Conservation (phyloP, 2,888 invertebrate genomes). For the Mesorhabditis spiculigera region DNA sequence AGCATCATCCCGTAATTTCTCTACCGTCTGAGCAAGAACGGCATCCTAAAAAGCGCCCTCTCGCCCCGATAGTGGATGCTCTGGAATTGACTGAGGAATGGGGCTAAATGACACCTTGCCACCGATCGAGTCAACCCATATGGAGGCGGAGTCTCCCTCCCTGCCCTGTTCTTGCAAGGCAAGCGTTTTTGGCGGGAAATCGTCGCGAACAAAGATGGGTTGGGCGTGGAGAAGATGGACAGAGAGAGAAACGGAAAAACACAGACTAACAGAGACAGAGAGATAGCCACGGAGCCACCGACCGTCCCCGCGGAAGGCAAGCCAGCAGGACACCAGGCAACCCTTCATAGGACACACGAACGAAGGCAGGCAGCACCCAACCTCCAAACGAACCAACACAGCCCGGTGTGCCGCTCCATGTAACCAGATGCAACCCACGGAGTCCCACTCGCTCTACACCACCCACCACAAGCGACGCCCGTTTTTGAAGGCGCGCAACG, state of each 20-base stretch:
- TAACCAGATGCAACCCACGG: too few relatives aligned
- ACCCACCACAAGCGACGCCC: too few relatives aligned
- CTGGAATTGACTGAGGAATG: not conserved
- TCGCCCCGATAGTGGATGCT: too few relatives aligned
- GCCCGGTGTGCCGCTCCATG: too few relatives aligned
- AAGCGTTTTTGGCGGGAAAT: constrained; percentile 2
- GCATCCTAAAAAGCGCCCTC: too few relatives aligned
- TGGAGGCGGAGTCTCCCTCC: too few relatives aligned
- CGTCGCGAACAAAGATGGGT: constrained; percentile 3
- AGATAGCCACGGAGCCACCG: not conserved
- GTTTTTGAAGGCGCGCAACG: too few relatives aligned
- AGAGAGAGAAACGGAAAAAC: constrained; percentile 6
- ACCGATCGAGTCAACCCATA: not conserved
- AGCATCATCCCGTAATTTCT: too few relatives aligned
- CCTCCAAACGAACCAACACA: too few relatives aligned
- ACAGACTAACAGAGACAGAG: not conserved
- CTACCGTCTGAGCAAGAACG: too few relatives aligned
- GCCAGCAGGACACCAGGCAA: not conserved
- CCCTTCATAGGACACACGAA: not conserved
- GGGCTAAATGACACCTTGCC: not conserved
- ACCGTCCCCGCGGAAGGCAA: not conserved
- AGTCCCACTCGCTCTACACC: too few relatives aligned
- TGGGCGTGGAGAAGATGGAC: not conserved
- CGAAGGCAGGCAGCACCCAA: too few relatives aligned
- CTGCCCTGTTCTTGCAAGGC: not conserved